A percentile compares a stretch with the other conserved stretches of the same genome.
Conservation (phyloP, 1,140 invertebrate species). For the Linepithema humile region DNA sequence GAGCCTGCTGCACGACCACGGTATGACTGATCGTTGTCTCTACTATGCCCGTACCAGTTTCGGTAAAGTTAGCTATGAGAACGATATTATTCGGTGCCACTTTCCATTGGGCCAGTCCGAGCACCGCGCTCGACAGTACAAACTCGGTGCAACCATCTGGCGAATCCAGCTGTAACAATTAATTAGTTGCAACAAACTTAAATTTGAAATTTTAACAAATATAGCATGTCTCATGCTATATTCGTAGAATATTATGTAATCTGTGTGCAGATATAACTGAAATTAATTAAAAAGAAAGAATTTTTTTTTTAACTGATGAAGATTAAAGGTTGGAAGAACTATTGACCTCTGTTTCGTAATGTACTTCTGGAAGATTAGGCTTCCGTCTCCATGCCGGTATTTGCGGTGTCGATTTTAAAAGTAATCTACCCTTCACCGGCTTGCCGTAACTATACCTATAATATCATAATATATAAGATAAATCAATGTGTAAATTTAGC, state of each 20-base stretch:
- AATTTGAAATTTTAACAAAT: background rate
- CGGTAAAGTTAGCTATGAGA: slow-evolving; percentile 86
- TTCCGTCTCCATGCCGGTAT: slow-evolving; percentile 81
- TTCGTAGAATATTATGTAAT: background rate
- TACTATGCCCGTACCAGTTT: slow-evolving; percentile 87
- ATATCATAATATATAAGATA: background rate
- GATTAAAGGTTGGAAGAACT: background rate
- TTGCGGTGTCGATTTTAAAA: slow-evolving; percentile 81
- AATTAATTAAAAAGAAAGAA: background rate
- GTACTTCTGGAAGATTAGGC: slow-evolving; percentile 79
- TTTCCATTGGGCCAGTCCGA: slow-evolving; percentile 83
- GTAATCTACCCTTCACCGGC: slow-evolving; percentile 87
- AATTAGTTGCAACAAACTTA: background rate
- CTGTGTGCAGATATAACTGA: background rate
- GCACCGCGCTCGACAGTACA: slow-evolving; percentile 77
- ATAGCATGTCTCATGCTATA: background rate
- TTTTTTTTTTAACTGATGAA: background rate
- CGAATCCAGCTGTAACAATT: slow-evolving; percentile 71
- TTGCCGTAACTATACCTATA: slow-evolving; percentile 90
- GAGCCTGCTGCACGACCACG: slow-evolving; percentile 84
- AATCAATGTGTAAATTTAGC: too few relatives aligned
- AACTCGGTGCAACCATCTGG: slow-evolving; percentile 84
- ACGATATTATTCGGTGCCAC: slow-evolving; percentile 83
- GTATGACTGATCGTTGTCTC: slow-evolving; percentile 86
- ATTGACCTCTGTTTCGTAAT: slow-evolving; percentile 79